Evolutionary conservation across 2,113 vertebrate genomes (phyloP), one percentile per base, ranked within the genome.

Genomic region (Ochotona curzoniae): DNA sequence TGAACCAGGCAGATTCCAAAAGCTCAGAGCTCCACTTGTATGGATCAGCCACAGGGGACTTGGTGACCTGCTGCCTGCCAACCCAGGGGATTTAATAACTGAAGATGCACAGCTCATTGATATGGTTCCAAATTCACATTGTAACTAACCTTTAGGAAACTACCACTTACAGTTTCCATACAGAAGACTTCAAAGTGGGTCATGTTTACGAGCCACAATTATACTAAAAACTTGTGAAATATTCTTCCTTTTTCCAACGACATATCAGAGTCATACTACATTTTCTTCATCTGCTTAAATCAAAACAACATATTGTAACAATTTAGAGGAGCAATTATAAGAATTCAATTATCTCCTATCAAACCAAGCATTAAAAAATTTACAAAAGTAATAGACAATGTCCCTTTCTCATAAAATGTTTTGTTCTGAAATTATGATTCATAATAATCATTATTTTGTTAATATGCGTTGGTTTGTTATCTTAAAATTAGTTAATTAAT

Each of bases 401-500:
- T 2, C 11, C 5, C 18, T 89, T 94, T 87, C 26, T 87, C 78
- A n/a, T 20, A 60, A 86, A 13, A 74, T 18, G 9, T 92, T 84
- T 90, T 79, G 60, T 83, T 95, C 91, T 63, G 26, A 87, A 94
- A 87, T 86, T 30, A 38, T 61, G 64, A 23, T 91, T 73, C n/a
- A 93, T 23, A 64, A 17, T 82, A 90, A 93, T 38, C 79, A 1
- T 76, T 79, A 69, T 79, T 89, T 90, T 92, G n/a, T 86, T 89
- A 74, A 44, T 80, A 69, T 57, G 15, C 25, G 71, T 80, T 69
- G 7, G 15, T 30, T 74, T 85, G 25, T 79, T 91, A 66, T 67
- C 91, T 84, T 93, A 44, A 78, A 87, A n/a, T 87, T 85, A 89
- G 47, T 35, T 69, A 86, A 51, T 71, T 90, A 90, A 84, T 80